Conservation (phyloP, 2,888 invertebrate species). For the Dryococelus australis region DNA sequence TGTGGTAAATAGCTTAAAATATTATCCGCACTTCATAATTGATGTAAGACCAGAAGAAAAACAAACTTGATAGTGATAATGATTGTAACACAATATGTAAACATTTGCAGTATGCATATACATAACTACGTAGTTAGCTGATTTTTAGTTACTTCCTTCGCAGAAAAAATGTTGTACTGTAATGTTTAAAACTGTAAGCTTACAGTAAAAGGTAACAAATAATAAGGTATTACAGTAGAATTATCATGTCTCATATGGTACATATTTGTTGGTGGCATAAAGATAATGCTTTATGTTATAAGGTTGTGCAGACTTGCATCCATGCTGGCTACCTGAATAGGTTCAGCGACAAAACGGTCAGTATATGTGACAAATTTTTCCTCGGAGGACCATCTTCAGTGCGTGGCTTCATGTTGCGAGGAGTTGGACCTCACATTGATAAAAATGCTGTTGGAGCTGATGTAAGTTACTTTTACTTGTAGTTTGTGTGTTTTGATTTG, state of each 20-base stretch:
- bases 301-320: constrained; percentile 77
- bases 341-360: constrained; percentile 67
- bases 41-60: neutral
- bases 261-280: no score
- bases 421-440: constrained; percentile 86
- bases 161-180: no score
- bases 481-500: neutral
- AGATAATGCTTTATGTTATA: constrained; percentile 42
- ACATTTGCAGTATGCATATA: no score
- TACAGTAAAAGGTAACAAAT: no score
- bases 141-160: no score
- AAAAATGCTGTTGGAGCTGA: constrained; percentile 78
- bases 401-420: constrained; percentile 86
- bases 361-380: constrained; percentile 78
- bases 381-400: constrained; percentile 90
- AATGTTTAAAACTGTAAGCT: no score
- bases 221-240: no score
- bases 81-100: no score
- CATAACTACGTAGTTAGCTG: no score
- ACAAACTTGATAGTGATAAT: neutral
- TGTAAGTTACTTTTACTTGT: constrained; percentile 54
- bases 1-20: no score
- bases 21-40: no score
- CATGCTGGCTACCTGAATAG: constrained; percentile 71
- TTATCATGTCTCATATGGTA: no score